Evolutionary conservation across 2,888 invertebrate genomes (phyloP).

Genomic region (Diachrysia chrysitis): DNA sequence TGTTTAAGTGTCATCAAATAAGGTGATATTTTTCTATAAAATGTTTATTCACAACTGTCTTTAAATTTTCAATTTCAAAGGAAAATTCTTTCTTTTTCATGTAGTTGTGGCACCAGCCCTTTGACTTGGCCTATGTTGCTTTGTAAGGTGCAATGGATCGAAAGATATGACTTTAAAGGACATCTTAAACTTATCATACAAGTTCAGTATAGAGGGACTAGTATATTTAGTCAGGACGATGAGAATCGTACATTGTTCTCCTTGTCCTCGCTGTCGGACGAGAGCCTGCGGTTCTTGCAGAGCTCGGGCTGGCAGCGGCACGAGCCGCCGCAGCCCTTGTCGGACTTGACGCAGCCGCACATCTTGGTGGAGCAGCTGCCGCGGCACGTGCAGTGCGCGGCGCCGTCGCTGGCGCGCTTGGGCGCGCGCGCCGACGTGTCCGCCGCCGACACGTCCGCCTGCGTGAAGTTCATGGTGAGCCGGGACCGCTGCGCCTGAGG

Average conservation of each 20-base stretch:
- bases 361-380: constrained; percentile 88
- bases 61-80: too few relatives aligned
- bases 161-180: too few relatives aligned
- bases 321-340: constrained; percentile 76
- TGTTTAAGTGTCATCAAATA: too few relatives aligned
- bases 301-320: constrained; percentile 88
- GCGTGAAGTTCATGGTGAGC: constrained; percentile 80
- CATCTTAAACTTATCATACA: too few relatives aligned
- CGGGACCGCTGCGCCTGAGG: constrained; percentile 79
- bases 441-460: constrained; percentile 34
- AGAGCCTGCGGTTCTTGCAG: constrained; percentile 76
- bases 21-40: too few relatives aligned
- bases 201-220: too few relatives aligned
- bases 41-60: too few relatives aligned
- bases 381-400: constrained; percentile 90
- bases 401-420: constrained; percentile 90
- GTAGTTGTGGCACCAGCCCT: too few relatives aligned
- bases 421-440: constrained; percentile 56
- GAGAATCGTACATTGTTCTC: constrained; percentile 73
- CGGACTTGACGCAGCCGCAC: constrained; percentile 90
- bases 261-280: constrained; percentile 79
- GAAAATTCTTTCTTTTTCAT: too few relatives aligned
- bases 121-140: too few relatives aligned
- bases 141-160: too few relatives aligned
- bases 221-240: too few relatives aligned